A percentile compares a stretch with the other conserved stretches of the same genome.
phyloP scores from a whole-genome alignment of 92 coral and sea anemone genomes.

The Palythoa caribaeorum region DNA sequence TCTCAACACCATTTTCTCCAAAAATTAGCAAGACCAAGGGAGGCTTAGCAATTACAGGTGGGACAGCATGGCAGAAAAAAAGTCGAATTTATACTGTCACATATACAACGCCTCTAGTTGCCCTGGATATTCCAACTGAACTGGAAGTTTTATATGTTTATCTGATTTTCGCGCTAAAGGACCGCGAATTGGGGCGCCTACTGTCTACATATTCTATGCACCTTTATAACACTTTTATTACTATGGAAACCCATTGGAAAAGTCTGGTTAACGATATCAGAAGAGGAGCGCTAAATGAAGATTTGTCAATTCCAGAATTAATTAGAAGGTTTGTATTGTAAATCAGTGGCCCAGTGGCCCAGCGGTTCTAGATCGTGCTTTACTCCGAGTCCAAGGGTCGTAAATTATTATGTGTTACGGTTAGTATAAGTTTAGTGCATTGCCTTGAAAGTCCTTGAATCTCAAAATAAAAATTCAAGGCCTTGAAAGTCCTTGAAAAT shows the following conservation, averaged over 20 bases:
- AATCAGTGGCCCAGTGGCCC: neutral
- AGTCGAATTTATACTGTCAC: neutral
- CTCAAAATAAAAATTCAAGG: too few species aligned
- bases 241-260: constrained; percentile 54
- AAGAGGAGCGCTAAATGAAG: constrained; percentile 48
- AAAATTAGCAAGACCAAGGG: neutral
- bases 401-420: too few species aligned
- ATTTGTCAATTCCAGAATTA: constrained; percentile 30
- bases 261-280: constrained; percentile 50
- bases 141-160: constrained; percentile 51
- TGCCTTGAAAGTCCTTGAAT: too few species aligned
- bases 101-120: constrained; percentile 48
- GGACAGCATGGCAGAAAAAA: neutral
- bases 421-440: too few species aligned
- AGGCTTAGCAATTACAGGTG: neutral
- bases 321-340: constrained; percentile 37
- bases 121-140: constrained; percentile 48
- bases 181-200: constrained; percentile 51
- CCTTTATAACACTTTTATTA: constrained; percentile 38
- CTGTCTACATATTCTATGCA: constrained; percentile 48
- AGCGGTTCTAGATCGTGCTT: too few species aligned
- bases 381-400: too few species aligned
- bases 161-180: constrained; percentile 62
- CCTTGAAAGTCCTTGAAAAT: too few species aligned
- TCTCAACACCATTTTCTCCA: neutral